A percentile compares a stretch with the other conserved stretches of the same genome.
These are phyloP conservation scores for Yponomeuta evonymella DNA, from an alignment of 2,888 invertebrate species.

Conservation along the genomic window DNA sequence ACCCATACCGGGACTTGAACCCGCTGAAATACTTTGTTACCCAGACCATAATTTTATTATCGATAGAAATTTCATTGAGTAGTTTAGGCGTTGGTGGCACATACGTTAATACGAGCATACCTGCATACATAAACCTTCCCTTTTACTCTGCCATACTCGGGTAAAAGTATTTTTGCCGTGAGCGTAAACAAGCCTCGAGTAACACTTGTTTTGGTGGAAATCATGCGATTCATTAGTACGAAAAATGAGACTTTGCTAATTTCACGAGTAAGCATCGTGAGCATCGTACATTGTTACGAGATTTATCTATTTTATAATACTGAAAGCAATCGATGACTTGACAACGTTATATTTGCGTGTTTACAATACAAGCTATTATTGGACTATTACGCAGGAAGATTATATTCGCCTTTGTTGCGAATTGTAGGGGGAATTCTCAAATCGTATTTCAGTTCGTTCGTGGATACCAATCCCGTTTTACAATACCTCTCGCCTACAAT, in stretches of 20 bases:
- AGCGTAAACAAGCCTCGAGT: background rate
- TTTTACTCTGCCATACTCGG: too few relatives aligned
- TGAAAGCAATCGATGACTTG: background rate
- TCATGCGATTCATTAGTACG: background rate
- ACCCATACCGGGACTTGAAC: too few relatives aligned
- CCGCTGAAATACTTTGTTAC: too few relatives aligned
- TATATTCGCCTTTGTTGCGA: slow-evolving; percentile 56
- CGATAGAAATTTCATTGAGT: too few relatives aligned
- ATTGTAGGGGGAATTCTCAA: slow-evolving; percentile 64
- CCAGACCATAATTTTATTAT: too few relatives aligned
- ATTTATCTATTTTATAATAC: background rate
- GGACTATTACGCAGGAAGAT: slow-evolving; percentile 34
- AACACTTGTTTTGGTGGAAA: background rate
- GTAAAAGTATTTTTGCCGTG: background rate
- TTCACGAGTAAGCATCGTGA: background rate
- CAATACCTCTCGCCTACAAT: slow-evolving; percentile 65
- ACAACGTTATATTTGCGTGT: background rate
- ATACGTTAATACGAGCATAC: too few relatives aligned
- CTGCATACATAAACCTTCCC: too few relatives aligned
- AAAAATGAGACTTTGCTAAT: background rate
- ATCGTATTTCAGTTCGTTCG: slow-evolving; percentile 67
- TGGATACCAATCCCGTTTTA: slow-evolving; percentile 66
- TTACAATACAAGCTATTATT: background rate
- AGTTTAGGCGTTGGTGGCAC: too few relatives aligned
- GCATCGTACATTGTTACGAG: background rate